Conservation (phyloP, 2,888 invertebrate genomes). For the Leucophenga maculata region DNA sequence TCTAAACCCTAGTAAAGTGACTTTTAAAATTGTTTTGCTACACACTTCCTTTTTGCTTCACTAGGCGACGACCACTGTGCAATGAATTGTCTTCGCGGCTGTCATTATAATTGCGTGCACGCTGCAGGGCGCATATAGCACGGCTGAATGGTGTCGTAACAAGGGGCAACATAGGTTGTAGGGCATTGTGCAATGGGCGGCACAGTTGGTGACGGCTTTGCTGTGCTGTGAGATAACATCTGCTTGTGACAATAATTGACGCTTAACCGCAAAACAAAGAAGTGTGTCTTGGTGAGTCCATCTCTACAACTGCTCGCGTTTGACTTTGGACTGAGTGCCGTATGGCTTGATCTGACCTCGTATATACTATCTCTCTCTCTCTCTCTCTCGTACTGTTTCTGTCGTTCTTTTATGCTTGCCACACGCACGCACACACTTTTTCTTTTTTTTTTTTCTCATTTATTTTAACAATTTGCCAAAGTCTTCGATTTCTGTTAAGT, state of each 20-base stretch:
- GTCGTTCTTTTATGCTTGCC: neutral
- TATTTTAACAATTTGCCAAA: conserved; percentile 20
- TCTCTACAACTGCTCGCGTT: conserved; percentile 15
- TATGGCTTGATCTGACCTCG: too few species aligned
- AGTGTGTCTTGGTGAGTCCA: conserved; percentile 10
- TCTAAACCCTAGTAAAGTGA: too few species aligned
- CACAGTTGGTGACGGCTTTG: neutral
- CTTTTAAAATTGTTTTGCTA: too few species aligned
- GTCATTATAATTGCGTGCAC: conserved; percentile 13
- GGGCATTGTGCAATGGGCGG: neutral
- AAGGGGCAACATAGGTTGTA: too few species aligned
- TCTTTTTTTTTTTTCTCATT: neutral
- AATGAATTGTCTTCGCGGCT: neutral
- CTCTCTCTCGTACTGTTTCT: neutral
- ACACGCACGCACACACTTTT: conserved; percentile 8
- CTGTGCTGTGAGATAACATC: conserved; percentile 22
- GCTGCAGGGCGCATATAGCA: conserved; percentile 11
- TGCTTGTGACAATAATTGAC: conserved; percentile 38
- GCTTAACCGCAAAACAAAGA: conserved; percentile 18
- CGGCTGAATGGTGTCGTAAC: neutral
- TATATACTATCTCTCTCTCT: neutral
- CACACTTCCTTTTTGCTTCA: too few species aligned
- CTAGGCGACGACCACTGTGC: too few species aligned
- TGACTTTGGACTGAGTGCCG: too few species aligned
- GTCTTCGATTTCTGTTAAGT: conserved; percentile 4